Conservation (phyloP, 1,140 invertebrate species). For the Leptinotarsa undecemlineata region DNA sequence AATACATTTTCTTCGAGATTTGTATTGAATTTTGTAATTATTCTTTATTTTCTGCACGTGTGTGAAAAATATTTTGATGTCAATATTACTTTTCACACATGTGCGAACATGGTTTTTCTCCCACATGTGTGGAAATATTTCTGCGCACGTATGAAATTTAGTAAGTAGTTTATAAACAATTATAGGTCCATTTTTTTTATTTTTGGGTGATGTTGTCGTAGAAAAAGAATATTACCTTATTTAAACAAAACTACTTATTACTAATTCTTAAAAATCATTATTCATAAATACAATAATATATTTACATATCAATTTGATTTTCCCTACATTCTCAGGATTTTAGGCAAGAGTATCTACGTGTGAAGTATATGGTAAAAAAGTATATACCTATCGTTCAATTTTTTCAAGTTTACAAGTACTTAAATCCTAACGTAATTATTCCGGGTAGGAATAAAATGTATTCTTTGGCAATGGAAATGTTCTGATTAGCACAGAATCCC, state of each 20-base stretch:
- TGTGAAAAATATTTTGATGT: too few relatives aligned
- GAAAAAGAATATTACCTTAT: background rate
- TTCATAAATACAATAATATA: conserved; percentile 14
- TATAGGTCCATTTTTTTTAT: background rate
- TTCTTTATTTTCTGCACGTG: conserved; percentile 3
- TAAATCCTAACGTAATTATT: conserved; percentile 20
- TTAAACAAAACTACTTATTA: background rate
- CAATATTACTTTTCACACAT: too few relatives aligned
- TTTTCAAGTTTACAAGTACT: conserved; percentile 25
- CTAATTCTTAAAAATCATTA: background rate
- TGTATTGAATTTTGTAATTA: background rate
- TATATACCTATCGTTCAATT: conserved; percentile 19
- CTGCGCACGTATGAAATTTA: background rate
- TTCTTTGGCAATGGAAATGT: conserved; percentile 20
- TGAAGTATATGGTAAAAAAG: conserved; percentile 19
- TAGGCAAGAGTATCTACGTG: conserved; percentile 13
- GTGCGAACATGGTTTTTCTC: too few relatives aligned
- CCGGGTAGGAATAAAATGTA: conserved; percentile 22
- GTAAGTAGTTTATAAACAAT: background rate
- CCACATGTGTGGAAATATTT: conserved; percentile 8
- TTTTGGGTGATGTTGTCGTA: background rate
- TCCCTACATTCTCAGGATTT: conserved; percentile 5
- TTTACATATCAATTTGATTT: conserved; percentile 15
- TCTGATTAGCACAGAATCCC: conserved; percentile 10
- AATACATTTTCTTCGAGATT: conserved; percentile 2